Conservation (phyloP, 2,113 vertebrate genomes). For the Python bivittatus region DNA sequence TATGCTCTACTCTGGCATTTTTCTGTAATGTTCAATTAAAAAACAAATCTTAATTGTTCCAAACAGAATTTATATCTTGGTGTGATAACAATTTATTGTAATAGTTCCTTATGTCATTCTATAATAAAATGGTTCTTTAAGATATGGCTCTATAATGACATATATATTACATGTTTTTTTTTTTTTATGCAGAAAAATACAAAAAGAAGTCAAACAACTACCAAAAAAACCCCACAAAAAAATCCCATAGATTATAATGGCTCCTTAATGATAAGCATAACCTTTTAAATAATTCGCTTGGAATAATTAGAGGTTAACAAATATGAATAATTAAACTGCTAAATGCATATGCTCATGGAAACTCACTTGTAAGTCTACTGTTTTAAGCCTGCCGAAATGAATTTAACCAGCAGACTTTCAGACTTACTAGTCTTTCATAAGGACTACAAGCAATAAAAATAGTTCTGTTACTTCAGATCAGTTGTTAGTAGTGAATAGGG, state of each 20-base stretch:
- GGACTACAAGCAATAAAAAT: not conserved
- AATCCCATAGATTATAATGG: not conserved
- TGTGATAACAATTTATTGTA: not conserved
- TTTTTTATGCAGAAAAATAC: not conserved
- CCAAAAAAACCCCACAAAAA: not conserved
- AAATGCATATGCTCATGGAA: not conserved
- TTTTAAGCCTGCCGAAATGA: not conserved
- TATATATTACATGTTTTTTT: not conserved
- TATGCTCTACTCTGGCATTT: not conserved
- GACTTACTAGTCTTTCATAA: not conserved
- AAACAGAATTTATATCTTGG: not conserved
- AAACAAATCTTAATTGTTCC: not conserved
- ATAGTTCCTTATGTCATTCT: not conserved
- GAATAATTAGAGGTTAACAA: not conserved
- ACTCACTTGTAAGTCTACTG: not conserved
- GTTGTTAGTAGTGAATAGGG: not conserved
- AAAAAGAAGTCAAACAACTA: not conserved
- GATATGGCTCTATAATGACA: not conserved
- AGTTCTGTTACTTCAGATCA: not conserved
- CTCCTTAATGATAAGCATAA: not conserved
- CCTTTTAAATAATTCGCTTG: not conserved
- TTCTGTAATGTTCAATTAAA: not conserved
- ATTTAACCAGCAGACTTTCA: constrained; percentile 23
- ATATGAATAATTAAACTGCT: not conserved
- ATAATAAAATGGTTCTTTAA: not conserved